Evolutionary conservation across 2,797 vertebrate genomes (phyloP).

Genomic region (Melanotaenia boesemani): DNA sequence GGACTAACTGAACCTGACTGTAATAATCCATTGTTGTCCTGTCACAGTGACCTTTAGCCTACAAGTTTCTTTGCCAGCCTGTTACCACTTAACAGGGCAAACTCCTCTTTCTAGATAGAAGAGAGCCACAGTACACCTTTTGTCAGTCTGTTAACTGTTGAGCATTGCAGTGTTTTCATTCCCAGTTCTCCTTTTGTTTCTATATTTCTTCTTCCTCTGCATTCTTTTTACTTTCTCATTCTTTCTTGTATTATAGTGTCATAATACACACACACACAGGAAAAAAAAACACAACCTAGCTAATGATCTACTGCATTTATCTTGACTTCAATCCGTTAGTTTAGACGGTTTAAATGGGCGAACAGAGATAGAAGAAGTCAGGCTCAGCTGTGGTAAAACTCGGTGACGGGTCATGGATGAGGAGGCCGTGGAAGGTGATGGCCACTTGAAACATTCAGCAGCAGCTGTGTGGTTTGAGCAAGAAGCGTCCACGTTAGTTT

Average conservation of each 20-base stretch:
- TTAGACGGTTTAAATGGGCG: constrained; percentile 35
- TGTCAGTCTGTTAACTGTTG: constrained; percentile 53
- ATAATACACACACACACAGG: background rate
- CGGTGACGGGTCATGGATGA: constrained; percentile 29
- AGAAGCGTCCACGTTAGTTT: constrained; percentile 2
- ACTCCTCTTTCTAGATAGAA: constrained; percentile 55
- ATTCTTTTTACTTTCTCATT: background rate
- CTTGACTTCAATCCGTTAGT: constrained; percentile 29
- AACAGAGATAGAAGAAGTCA: background rate
- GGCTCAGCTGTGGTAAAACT: background rate
- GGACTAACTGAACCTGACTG: constrained; percentile 2
- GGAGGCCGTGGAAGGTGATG: background rate
- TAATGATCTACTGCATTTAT: constrained; percentile 62
- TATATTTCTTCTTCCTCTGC: background rate
- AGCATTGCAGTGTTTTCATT: constrained; percentile 14
- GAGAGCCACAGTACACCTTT: constrained; percentile 39
- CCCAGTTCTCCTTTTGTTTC: constrained; percentile 24
- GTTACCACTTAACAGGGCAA: constrained; percentile 41
- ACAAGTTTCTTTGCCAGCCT: constrained; percentile 56
- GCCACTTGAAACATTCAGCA: constrained; percentile 40
- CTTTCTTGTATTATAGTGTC: constrained; percentile 13
- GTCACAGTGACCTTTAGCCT: constrained; percentile 57
- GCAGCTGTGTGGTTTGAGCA: constrained; percentile 51
- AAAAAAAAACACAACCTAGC: constrained; percentile 8
- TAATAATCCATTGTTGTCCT: constrained; percentile 23